Evolutionary conservation across 2,888 invertebrate species (phyloP), one percentile per base, ranked within the genome.

Genomic region (Chironomus tentans): DNA sequence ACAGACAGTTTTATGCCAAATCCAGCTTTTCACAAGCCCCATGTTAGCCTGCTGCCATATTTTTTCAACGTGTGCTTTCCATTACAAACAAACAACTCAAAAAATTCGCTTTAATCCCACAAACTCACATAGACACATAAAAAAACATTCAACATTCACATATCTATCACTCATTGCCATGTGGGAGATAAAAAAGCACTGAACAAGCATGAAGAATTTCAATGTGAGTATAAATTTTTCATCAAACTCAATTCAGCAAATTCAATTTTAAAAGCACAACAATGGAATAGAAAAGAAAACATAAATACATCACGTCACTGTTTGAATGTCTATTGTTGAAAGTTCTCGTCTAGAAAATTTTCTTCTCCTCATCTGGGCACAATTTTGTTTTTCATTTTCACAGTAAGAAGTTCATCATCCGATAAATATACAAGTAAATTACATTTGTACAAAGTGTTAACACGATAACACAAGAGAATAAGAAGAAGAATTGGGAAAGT

Each of bases 291-390:
- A 56, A 56, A 38, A 6, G 15, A 56, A 56, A 15, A 18, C 56
- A 56, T 65, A 65, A 65, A 65, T 65, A 65, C 65, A 65, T 65
- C 65, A 65, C 65, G 65, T 65, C 65, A 65, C 18, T 22, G 21
- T 21, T 65, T 24, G 24, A 10, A 12, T 24, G 13, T 65, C 65
- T 65, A 24, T 65, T 65, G 65, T 65, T 38, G 65, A 65, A 65
- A 15, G 18, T 65, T 65, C 21, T 65, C 65, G 65, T 65, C 65
- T 24, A 24, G 65, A 65, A 65, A 65, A 65, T 65, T 65, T 21
- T 24, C 12, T 24, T 65, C 24, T 21, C 21, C 13, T 24, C 13
- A 24, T 24, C 18, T 56, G 7, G 7, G 22, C 13, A 50, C 2
- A 21, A n/a, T n/a, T n/a, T n/a, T n/a, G n/a, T 65, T 65, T 15